Conservation (phyloP, 1,140 invertebrate species). For the Drosophila asahinai region DNA sequence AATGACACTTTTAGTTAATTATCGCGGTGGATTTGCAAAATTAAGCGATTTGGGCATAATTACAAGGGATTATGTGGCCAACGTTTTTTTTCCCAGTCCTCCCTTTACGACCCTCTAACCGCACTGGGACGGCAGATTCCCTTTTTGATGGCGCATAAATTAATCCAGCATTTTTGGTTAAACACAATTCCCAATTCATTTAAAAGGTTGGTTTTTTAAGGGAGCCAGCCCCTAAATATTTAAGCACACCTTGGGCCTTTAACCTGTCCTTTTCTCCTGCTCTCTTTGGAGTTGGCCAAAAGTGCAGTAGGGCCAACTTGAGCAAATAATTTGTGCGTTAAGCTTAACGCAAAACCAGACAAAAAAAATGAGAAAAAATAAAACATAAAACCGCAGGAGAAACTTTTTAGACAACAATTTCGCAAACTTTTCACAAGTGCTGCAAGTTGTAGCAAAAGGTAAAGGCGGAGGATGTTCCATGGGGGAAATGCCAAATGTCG, state of each 20-base stretch:
- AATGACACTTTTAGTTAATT: slow-evolving; percentile 83
- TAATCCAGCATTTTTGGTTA: slow-evolving; percentile 30
- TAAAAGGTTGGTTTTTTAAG: slow-evolving; percentile 29
- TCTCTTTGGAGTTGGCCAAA: slow-evolving; percentile 8
- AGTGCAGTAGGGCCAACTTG: slow-evolving; percentile 56
- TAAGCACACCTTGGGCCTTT: slow-evolving; percentile 46
- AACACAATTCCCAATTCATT: slow-evolving; percentile 46
- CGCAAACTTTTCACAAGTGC: slow-evolving; percentile 78
- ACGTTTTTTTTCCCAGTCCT: slow-evolving; percentile 13
- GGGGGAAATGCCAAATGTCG: slow-evolving; percentile 40
- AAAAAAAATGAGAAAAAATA: slow-evolving; percentile 25
- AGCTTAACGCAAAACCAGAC: slow-evolving; percentile 66
- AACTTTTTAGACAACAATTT: slow-evolving; percentile 83
- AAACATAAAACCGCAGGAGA: slow-evolving; percentile 55
- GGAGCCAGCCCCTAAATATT: slow-evolving; percentile 27
- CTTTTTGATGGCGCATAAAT: slow-evolving; percentile 40
- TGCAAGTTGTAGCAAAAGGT: slow-evolving; percentile 41
- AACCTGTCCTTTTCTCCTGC: slow-evolving; percentile 12
- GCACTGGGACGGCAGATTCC: slow-evolving; percentile 20
- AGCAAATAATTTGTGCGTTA: slow-evolving; percentile 80
- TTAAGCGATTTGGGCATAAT: slow-evolving; percentile 82
- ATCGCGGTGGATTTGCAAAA: slow-evolving; percentile 83
- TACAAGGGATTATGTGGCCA: slow-evolving; percentile 71
- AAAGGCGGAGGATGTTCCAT: neutral
- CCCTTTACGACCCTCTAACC: slow-evolving; percentile 14